A percentile compares a stretch with the other conserved stretches of the same genome.
These are phyloP conservation scores for Papilio dardanus DNA, from an alignment of 1,140 invertebrate species.

Conservation along the genomic window DNA sequence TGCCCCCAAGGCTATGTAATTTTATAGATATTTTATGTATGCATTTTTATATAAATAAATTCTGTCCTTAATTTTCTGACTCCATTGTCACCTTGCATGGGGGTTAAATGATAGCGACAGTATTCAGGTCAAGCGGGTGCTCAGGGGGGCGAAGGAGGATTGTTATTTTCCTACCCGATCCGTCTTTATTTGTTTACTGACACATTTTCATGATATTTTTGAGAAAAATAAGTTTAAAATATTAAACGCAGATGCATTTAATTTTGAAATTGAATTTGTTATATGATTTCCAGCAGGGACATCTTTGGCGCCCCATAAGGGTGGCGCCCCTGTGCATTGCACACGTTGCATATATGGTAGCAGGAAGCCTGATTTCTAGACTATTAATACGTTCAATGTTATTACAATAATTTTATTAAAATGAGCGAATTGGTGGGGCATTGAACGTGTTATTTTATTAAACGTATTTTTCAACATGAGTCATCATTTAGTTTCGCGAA, in stretches of 20 bases:
- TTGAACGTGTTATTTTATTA: no score
- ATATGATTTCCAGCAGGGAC: no score
- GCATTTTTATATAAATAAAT: background rate
- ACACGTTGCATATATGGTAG: background rate
- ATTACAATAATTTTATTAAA: background rate
- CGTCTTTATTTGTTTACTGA: slow-evolving; percentile 3
- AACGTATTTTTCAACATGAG: no score
- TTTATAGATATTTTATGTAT: no score
- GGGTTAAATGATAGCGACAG: slow-evolving; percentile 4
- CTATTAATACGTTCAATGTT: background rate
- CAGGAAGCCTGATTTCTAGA: background rate
- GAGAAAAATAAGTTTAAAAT: no score
- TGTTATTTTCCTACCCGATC: slow-evolving; percentile 4
- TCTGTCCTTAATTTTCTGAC: background rate
- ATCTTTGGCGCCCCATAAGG: no score
- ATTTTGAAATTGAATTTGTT: no score
- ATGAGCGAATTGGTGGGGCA: background rate
- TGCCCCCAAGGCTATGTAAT: no score
- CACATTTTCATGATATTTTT: background rate
- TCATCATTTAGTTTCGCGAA: no score
- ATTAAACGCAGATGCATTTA: background rate
- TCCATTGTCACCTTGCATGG: background rate
- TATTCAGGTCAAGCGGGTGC: slow-evolving; percentile 26
- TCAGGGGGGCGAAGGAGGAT: background rate
- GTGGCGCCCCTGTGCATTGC: no score